Base-by-base conservation (phyloP, 2,797 vertebrate species). In the Poeciliopsis gracilis region DNA sequence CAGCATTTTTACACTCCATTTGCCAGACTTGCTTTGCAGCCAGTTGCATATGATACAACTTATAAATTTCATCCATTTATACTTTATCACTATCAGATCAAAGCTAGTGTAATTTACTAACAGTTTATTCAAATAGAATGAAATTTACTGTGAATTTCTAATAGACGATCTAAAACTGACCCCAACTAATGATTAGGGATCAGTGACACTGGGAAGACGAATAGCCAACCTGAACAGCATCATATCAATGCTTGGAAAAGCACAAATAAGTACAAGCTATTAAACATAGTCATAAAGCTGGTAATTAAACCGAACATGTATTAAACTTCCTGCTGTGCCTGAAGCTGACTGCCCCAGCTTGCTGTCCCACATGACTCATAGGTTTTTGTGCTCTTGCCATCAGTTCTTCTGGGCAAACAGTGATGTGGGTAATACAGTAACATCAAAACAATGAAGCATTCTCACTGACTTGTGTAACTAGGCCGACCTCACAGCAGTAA, bases 1-100 rank as follows among this genome's bases (percentile, higher is more conserved):
- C 80, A 82, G 88, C 82, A 87, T 77, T 73, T 82, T 81, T 51
- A 73, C 77, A 82, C 83, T 77, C 83, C 87, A 90, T 90, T 84
- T 83, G 87, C 90, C 89, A 84, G 46, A 81, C 63, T 79, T 81
- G 53, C 83, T 90, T 86, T 90, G 76, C 69, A 79, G 77, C 57
- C 75, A 71, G 46, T 70, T 72, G 84, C 80, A 28, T 77, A 55
- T 79, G 55, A 16, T 5, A 53, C 30, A 73, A 75, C 71, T 69
- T 47, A 66, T 75, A 78, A 0, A 16, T 73, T 53, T 70, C 13
- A 45, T 28, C 5, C 12, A 61, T 30, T 61, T 33, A 70, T 28
- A 16, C 45, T 70, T 38, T 16, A 70, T 15, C 12, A 28, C 67
- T 77, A 49, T 61, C 28, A 38, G 38, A n/a, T 71, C 13, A 36